phyloP scores from a whole-genome alignment of 2,113 vertebrate genomes.

The Ammodytes marinus region DNA sequence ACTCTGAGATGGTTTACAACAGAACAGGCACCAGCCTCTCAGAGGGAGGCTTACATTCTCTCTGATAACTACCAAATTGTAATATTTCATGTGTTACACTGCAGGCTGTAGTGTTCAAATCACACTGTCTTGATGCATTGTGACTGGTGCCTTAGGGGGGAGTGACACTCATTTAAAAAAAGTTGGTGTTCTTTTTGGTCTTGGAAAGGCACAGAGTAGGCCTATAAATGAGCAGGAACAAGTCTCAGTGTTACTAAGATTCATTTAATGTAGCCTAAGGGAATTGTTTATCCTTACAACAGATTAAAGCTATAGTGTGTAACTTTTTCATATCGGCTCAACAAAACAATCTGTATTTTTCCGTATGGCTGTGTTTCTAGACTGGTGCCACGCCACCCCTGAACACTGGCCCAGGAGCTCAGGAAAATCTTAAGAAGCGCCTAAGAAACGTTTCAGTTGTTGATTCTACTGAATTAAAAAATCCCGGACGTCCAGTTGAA shows the following conservation, averaged over 20 bases:
- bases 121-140: conserved; percentile 16
- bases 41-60: not conserved
- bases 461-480: too few species aligned
- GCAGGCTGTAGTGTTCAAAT: conserved; percentile 20
- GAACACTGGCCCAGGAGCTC: too few species aligned
- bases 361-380: too few species aligned
- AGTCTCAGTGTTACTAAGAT: too few species aligned
- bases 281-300: not conserved
- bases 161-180: conserved; percentile 6
- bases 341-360: too few species aligned
- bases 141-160: conserved; percentile 7
- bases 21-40: conserved; percentile 34
- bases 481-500: too few species aligned
- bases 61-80: conserved; percentile 32
- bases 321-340: too few species aligned
- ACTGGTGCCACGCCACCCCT: too few species aligned
- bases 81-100: conserved; percentile 36
- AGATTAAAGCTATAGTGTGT: not conserved
- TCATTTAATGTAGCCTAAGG: too few species aligned
- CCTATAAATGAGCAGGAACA: conserved; percentile 16
- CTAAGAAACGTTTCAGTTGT: too few species aligned
- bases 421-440: too few species aligned
- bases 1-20: conserved; percentile 39
- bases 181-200: conserved; percentile 6
- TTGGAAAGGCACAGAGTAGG: conserved; percentile 1